Evolutionary conservation across 2,888 invertebrate genomes (phyloP).

Genomic region (Eupithecia subfuscata): DNA sequence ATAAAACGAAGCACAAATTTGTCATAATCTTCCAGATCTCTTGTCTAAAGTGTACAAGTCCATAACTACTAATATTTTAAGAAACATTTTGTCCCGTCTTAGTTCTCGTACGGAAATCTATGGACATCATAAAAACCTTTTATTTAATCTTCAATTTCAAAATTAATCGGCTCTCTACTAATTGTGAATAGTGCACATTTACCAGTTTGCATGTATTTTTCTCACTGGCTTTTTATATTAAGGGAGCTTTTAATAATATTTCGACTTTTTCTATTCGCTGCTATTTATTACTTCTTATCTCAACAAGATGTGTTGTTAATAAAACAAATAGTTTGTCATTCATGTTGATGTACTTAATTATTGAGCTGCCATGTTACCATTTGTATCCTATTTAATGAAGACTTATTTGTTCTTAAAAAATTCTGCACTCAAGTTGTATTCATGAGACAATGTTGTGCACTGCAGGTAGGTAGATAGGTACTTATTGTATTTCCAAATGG

Average conservation of each 20-base stretch:
- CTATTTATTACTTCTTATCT: slow-evolving; percentile 61
- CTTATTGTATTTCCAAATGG: slow-evolving; percentile 51
- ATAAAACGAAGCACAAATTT: slow-evolving; percentile 57
- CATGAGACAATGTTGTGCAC: slow-evolving; percentile 23
- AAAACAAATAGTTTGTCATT: slow-evolving; percentile 46
- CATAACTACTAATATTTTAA: slow-evolving; percentile 47
- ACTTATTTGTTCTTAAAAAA: slow-evolving; percentile 33
- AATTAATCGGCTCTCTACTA: slow-evolving; percentile 66
- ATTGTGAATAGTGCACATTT: slow-evolving; percentile 75
- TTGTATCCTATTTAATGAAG: slow-evolving; percentile 33
- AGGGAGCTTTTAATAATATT: slow-evolving; percentile 66
- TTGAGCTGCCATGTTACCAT: slow-evolving; percentile 42
- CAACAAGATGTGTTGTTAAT: slow-evolving; percentile 51
- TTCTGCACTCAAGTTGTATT: slow-evolving; percentile 27
- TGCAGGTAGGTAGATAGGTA: slow-evolving; percentile 19
- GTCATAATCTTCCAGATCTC: slow-evolving; percentile 54
- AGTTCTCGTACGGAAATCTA: slow-evolving; percentile 52
- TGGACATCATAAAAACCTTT: slow-evolving; percentile 7
- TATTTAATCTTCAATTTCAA: slow-evolving; percentile 48
- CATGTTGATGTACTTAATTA: slow-evolving; percentile 43
- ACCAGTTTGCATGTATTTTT: slow-evolving; percentile 77
- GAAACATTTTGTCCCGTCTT: slow-evolving; percentile 58
- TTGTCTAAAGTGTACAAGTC: slow-evolving; percentile 49
- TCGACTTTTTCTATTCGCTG: slow-evolving; percentile 72
- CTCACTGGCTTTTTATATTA: slow-evolving; percentile 72